Evolutionary conservation across 2,797 vertebrate species (phyloP), one percentile per base, ranked within the genome.

Genomic region (Arctocebus calabarensis): DNA sequence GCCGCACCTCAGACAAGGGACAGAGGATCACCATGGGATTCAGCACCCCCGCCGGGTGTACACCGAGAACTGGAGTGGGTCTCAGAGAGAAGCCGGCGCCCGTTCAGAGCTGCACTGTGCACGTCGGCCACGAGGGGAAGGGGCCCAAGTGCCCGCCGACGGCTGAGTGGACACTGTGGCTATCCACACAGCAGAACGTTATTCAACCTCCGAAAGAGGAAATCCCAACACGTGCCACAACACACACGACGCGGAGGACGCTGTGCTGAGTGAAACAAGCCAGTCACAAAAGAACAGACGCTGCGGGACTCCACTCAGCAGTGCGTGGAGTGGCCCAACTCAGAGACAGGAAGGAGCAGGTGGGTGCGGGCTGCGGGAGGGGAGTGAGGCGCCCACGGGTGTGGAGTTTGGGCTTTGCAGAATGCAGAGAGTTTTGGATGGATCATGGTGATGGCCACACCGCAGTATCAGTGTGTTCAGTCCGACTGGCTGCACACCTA

Each of bases 61-160:
- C 17, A 5, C 9, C 11, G 40, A 59, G 74, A 66, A 22, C 1
- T 2, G 52, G 57, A 43, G 19, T 77, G 23, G 27, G 70, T 10
- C 22, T 40, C 0, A 0, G 32, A 68, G 74, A 81, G 66, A 48
- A 20, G 9, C 12, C 3, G 34, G 29, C 57, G 34, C 25, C 27
- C 32, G 0, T 91, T 79, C 34, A 70, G 1, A 22, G 27, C 73
- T 57, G 43, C 77, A 12, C 37, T 19, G 48, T 19, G 75, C 52
- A 9, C n/a, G 25, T 11, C 0, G 9, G 32, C 64, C 61, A 34
- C 45, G 43, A 73, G 40, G 3, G 6, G 13, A 61, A 81, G 1
- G n/a, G 10, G 29, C 29, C 29, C 25, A 75, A 23, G 37, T 29
- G 57, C 9, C 43, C 32, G 0, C 0, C 1, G 2, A 34, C 1